Percentiles rank a stretch among this genome's conserved stretches.
These are phyloP conservation scores for Gymnocephalus cernua DNA, from an alignment of 2,113 vertebrate species.

Conservation along the genomic window DNA sequence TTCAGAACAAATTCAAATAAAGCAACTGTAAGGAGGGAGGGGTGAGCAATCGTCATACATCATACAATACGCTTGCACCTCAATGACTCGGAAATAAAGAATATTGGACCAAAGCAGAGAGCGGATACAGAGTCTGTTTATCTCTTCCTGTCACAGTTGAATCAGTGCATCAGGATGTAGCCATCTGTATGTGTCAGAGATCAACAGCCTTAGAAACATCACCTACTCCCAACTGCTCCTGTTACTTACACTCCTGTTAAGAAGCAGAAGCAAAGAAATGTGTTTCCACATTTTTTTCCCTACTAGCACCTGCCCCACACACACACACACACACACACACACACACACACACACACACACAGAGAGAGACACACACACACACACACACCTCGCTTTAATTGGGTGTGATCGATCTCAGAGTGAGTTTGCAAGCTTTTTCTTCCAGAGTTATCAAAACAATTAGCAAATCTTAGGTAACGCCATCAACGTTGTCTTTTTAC, in stretches of 20 bases:
- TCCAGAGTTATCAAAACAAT: constrained; percentile 48
- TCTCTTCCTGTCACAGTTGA: constrained; percentile 49
- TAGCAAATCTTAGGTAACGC: constrained; percentile 32
- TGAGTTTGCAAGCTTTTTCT: background rate
- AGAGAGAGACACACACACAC: no score
- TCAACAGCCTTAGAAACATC: constrained; percentile 46
- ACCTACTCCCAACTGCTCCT: constrained; percentile 44
- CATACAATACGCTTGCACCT: constrained; percentile 68
- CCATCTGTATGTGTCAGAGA: constrained; percentile 39
- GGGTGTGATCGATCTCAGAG: constrained; percentile 25
- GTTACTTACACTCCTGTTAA: constrained; percentile 17
- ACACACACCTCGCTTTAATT: constrained; percentile 43
- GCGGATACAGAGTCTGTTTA: constrained; percentile 46
- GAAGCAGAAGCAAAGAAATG: constrained; percentile 19
- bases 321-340: constrained; percentile 24
- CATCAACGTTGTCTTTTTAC: background rate
- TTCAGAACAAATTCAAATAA: constrained; percentile 71
- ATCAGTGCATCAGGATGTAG: constrained; percentile 38
- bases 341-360: no score
- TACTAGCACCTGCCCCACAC: constrained; percentile 3
- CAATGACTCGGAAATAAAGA: constrained; percentile 72
- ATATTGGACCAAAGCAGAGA: constrained; percentile 41
- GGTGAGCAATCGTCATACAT: constrained; percentile 66
- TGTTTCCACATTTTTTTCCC: constrained; percentile 5
- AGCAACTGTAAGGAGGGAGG: constrained; percentile 53